Percentiles rank a stretch among this genome's conserved stretches.
phyloP scores from a whole-genome alignment of 1,140 invertebrate species.

The Zaprionus davidi region DNA sequence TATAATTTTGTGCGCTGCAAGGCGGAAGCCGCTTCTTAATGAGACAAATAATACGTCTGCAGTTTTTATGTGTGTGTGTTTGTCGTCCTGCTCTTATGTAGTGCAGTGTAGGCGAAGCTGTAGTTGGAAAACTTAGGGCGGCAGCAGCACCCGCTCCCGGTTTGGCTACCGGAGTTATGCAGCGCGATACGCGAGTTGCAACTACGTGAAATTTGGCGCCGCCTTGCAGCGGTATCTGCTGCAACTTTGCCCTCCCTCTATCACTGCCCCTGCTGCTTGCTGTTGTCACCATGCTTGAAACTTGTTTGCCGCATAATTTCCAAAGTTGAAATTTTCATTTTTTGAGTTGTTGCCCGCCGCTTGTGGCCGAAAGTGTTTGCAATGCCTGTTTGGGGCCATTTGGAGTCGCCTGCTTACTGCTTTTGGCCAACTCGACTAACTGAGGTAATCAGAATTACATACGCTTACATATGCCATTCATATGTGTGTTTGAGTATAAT shows the following conservation, averaged over 20 bases:
- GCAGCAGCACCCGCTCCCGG: neutral
- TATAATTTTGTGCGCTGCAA: slow-evolving; percentile 60
- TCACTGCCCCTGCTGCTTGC: slow-evolving; percentile 2
- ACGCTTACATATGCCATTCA: neutral
- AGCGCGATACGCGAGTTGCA: slow-evolving; percentile 18
- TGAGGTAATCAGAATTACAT: slow-evolving; percentile 66
- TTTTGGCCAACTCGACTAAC: slow-evolving; percentile 30
- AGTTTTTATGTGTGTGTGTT: neutral
- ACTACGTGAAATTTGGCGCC: slow-evolving; percentile 31
- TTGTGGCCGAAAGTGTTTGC: slow-evolving; percentile 58
- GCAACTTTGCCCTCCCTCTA: too few relatives aligned
- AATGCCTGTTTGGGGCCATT: slow-evolving; percentile 29
- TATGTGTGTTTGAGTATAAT: slow-evolving; percentile 9
- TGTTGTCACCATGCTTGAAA: slow-evolving; percentile 45
- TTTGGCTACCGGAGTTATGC: slow-evolving; percentile 30
- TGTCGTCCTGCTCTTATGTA: slow-evolving; percentile 15
- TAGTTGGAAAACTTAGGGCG: slow-evolving; percentile 26
- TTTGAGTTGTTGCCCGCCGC: slow-evolving; percentile 35
- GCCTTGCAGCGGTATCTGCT: neutral
- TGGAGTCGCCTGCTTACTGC: slow-evolving; percentile 25
- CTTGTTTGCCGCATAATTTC: slow-evolving; percentile 71
- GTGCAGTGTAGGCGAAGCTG: slow-evolving; percentile 16
- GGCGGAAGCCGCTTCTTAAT: slow-evolving; percentile 69
- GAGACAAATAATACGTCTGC: slow-evolving; percentile 30
- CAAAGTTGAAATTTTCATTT: slow-evolving; percentile 73